phyloP scores from a whole-genome alignment of 1,140 invertebrate species.

The Trichogramma pretiosum region DNA sequence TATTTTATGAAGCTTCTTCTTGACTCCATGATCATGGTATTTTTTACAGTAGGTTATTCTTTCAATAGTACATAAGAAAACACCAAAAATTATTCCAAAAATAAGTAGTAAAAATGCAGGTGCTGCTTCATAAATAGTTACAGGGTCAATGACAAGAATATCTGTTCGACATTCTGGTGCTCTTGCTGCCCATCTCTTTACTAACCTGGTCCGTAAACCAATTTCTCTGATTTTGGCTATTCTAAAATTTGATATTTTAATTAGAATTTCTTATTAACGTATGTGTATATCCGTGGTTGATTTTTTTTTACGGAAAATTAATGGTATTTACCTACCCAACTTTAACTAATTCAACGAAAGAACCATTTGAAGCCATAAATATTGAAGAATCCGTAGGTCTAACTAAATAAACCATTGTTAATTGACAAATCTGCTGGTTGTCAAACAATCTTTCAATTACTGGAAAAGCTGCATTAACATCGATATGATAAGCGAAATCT shows the following conservation, averaged over 20 bases:
- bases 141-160: constrained; percentile 23
- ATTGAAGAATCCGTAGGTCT: constrained; percentile 17
- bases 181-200: constrained; percentile 27
- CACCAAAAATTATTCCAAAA: constrained; percentile 16
- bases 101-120: constrained; percentile 23
- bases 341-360: constrained; percentile 21
- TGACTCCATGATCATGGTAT: constrained; percentile 2
- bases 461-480: constrained; percentile 21
- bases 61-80: constrained; percentile 21
- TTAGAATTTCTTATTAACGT: too few species aligned
- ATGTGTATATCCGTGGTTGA: not conserved
- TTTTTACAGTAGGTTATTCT: constrained; percentile 6
- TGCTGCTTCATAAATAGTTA: constrained; percentile 26
- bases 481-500: constrained; percentile 22
- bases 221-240: constrained; percentile 25
- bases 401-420: constrained; percentile 20
- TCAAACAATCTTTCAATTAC: constrained; percentile 22
- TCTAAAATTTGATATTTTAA: not conserved
- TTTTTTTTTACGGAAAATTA: constrained; percentile 18
- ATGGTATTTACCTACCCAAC: constrained; percentile 16
- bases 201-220: constrained; percentile 23
- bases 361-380: constrained; percentile 18
- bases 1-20: not conserved
- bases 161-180: constrained; percentile 24
- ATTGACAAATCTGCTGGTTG: constrained; percentile 24